These are phyloP conservation scores for Anaspis maculata DNA, from an alignment of 2,888 invertebrate genomes.

Conservation along the genomic window DNA sequence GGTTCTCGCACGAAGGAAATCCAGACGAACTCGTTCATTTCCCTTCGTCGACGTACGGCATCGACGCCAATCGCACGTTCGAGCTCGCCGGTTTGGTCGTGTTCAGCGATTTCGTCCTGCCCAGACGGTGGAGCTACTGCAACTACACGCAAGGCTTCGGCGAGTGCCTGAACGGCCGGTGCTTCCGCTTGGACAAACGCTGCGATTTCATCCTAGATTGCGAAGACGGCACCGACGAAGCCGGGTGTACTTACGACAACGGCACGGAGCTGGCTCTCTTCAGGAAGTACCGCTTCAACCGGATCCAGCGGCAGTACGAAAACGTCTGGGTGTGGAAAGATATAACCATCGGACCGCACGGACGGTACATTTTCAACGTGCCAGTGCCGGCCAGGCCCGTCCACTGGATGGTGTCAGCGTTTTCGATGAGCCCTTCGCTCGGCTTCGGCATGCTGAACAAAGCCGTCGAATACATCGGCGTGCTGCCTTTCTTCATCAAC, in stretches of 20 bases:
- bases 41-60: conserved; percentile 83
- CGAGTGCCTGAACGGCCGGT: conserved; percentile 76
- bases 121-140: conserved; percentile 59
- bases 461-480: conserved; percentile 79
- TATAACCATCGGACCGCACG: conserved; percentile 86
- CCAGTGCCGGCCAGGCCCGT: conserved; percentile 79
- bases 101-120: conserved; percentile 79
- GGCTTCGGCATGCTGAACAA: conserved; percentile 82
- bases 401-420: conserved; percentile 89
- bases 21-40: conserved; percentile 80
- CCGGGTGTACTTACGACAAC: conserved; percentile 60
- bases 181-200: conserved; percentile 61
- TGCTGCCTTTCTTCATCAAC: conserved; percentile 91
- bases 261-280: conserved; percentile 63
- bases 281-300: conserved; percentile 77
- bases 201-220: conserved; percentile 74
- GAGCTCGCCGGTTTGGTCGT: conserved; percentile 83
- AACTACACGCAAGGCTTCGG: conserved; percentile 63
- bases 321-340: conserved; percentile 95
- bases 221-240: conserved; percentile 77
- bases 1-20: conserved; percentile 78
- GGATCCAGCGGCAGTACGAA: conserved; percentile 84
- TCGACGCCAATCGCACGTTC: conserved; percentile 91
- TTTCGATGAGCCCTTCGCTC: conserved; percentile 77
- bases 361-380: conserved; percentile 76